These are phyloP conservation scores for Apis florea DNA, from an alignment of 1,140 invertebrate genomes.

Conservation along the genomic window DNA sequence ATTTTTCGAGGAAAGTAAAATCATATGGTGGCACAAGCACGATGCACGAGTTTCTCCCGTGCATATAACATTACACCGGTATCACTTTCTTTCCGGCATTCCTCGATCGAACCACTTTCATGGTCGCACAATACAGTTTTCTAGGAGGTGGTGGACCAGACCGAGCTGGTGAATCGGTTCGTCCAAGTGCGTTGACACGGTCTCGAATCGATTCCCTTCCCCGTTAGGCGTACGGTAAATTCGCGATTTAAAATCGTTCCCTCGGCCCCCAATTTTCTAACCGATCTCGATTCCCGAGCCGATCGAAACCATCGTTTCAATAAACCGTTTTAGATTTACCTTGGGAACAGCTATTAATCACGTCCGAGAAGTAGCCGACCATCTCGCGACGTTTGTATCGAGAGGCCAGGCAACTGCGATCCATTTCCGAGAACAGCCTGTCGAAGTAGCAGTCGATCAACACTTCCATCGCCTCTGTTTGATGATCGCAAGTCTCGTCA, in stretches of 20 bases:
- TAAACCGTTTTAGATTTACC: slow-evolving; percentile 72
- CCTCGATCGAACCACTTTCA: slow-evolving; percentile 39
- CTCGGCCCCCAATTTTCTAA: not conserved
- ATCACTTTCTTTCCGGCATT: slow-evolving; percentile 46
- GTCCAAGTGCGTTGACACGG: slow-evolving; percentile 6
- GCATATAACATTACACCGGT: slow-evolving; percentile 30
- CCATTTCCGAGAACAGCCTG: slow-evolving; percentile 83
- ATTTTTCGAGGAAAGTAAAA: slow-evolving; percentile 51
- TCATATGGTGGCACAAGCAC: slow-evolving; percentile 15
- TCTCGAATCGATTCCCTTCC: not conserved
- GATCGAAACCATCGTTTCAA: too few species aligned
- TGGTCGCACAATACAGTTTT: slow-evolving; percentile 20
- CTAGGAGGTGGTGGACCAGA: not conserved
- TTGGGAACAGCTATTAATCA: slow-evolving; percentile 85
- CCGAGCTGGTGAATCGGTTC: not conserved
- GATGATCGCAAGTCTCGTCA: not conserved
- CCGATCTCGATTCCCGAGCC: too few species aligned
- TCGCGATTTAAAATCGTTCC: not conserved
- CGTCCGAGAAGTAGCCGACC: slow-evolving; percentile 85
- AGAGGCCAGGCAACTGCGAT: slow-evolving; percentile 84
- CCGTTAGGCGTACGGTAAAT: slow-evolving; percentile 36
- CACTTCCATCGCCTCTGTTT: slow-evolving; percentile 82
- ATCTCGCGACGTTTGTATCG: slow-evolving; percentile 84
- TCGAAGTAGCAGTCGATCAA: slow-evolving; percentile 87
- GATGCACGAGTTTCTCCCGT: slow-evolving; percentile 35